Evolutionary conservation across 53 echinoderm and acorn worm genomes (phyloP), one percentile per base, ranked within the genome.

Genomic region (Antedon mediterranea): DNA sequence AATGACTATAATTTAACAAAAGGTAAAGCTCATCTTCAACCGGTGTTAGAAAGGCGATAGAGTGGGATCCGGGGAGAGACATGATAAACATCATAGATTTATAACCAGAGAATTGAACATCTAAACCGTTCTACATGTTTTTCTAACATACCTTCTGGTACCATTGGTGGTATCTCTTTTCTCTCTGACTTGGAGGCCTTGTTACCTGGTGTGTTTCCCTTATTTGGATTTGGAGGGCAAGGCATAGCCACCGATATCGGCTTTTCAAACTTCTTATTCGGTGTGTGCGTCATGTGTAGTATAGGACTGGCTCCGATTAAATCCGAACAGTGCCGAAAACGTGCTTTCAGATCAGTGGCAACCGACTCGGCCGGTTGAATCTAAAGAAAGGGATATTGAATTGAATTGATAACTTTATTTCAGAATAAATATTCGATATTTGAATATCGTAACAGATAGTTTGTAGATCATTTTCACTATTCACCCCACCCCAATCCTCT

Each of bases 321-420:
- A 72, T 95, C 95, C 18, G 89, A 83, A 74, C 95, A 95, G 31
- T 95, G 95, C 32, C 89, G 86, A 79, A 91, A 76, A 3, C 95
- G 89, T 3, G 81, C 78, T 71, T 89, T 87, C 30, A 95, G 87
- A 28, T 95, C 95, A 43, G 79, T 87, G 29, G 91, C 95, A 11
- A 81, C 91, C 30, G 87, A 85, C 77, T 95, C 95, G n/a, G 91
- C 95, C 4, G 91, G 91, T 84, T 95, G 91, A 4, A 95, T 82
- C 95, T 94, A 28, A 23, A 80, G n/a, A n/a, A n/a, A n/a, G n/a
- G 72, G 23, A 32, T 30, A n/a, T n/a, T 30, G 32, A 30, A 30
- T n/a, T 7, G 30, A 32, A 32, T 41, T n/a, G n/a, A n/a, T n/a
- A n/a, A n/a, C n/a, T n/a, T n/a, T n/a, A n/a, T n/a, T n/a, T n/a